phyloP scores from a whole-genome alignment of 1,140 invertebrate genomes.

The Pararge aegeria region DNA sequence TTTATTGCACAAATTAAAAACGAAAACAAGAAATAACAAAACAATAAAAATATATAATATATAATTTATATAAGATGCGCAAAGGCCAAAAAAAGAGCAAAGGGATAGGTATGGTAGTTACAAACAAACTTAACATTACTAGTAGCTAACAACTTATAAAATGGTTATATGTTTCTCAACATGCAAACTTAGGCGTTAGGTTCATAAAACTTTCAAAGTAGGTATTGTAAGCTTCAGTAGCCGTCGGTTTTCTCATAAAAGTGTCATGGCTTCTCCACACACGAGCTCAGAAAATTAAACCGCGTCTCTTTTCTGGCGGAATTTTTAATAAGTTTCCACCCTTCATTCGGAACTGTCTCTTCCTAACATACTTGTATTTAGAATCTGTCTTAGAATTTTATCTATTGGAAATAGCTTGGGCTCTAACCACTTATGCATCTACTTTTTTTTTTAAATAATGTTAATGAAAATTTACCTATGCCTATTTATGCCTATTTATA shows the following conservation, averaged over 20 bases:
- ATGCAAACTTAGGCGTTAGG: neutral
- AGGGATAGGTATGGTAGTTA: no score
- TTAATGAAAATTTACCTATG: no score
- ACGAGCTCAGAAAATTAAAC: neutral
- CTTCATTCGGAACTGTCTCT: neutral
- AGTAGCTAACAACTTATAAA: neutral
- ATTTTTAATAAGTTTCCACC: slow-evolving; percentile 6
- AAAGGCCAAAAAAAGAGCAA: no score
- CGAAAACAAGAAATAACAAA: no score
- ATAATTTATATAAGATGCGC: no score
- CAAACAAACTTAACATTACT: neutral
- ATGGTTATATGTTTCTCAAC: neutral
- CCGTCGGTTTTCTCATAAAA: slow-evolving; percentile 6
- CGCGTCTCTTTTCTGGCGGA: neutral
- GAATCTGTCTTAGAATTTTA: neutral
- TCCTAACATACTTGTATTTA: slow-evolving; percentile 1
- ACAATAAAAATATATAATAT: no score
- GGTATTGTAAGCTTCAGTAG: neutral
- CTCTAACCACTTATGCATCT: no score
- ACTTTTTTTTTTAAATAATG: no score
- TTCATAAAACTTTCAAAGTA: neutral
- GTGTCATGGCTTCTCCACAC: neutral
- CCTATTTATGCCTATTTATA: no score
- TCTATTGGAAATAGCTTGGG: neutral
- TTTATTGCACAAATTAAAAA: no score